A percentile compares a stretch with the other conserved stretches of the same genome.
Evolutionary conservation across 2,113 vertebrate species (phyloP).

Genomic region (Dromaius novaehollandiae): DNA sequence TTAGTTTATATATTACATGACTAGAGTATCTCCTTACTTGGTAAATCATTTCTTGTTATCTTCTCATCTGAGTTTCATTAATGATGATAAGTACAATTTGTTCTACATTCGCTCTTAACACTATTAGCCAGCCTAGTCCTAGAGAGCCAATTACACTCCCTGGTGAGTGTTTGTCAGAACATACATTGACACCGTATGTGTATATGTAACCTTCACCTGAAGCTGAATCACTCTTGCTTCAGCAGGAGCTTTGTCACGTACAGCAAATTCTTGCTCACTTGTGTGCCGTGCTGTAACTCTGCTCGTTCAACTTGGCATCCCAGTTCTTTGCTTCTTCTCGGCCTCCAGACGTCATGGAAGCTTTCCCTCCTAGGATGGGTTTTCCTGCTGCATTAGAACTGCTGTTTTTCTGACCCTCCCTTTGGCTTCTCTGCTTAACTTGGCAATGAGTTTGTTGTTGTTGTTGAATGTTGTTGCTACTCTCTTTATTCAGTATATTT

Average conservation of each 20-base stretch:
- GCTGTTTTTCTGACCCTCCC: background rate
- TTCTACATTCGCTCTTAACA: accelerated
- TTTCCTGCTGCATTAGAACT: background rate
- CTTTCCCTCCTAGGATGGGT: background rate
- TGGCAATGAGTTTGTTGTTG: background rate
- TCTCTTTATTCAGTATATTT: background rate
- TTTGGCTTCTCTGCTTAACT: background rate
- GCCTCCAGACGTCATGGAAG: background rate
- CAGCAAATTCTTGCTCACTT: background rate
- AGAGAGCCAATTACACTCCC: background rate
- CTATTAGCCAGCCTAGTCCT: background rate
- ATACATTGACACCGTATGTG: background rate
- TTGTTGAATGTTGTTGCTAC: background rate
- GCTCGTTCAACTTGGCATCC: background rate
- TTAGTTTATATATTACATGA: background rate
- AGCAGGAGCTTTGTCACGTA: background rate
- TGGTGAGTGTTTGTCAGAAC: background rate
- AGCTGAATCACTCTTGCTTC: background rate
- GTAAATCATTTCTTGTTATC: background rate
- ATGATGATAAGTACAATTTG: background rate
- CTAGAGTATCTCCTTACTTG: background rate
- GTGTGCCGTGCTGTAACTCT: background rate
- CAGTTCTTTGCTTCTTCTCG: background rate
- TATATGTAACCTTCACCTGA: background rate
- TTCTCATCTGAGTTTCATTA: background rate